Base-by-base conservation (phyloP, 2,113 vertebrate species). In the Onychorhynchus coronatus region DNA sequence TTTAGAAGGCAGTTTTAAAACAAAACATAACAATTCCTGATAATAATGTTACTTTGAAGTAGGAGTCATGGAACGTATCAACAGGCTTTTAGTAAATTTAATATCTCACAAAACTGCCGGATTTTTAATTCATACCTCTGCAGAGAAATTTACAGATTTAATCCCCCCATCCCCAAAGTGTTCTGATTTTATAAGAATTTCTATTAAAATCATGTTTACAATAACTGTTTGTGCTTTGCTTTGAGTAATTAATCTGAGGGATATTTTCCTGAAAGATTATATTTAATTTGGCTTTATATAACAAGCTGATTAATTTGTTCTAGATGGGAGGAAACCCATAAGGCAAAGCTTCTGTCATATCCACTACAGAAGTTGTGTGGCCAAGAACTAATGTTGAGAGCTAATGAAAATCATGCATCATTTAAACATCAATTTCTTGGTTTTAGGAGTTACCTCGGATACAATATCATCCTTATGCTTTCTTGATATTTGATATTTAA, bases 121-220 rank as follows among this genome's bases (percentile, higher is more conserved):
- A 58, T 79, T 72, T 82, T 72, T 6, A 66, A 46, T 62, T 94
- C 14, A 3, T 86, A n/a, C 2, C 11, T 68, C 15, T 49, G 28
- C 66, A 23, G 13, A 77, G 28, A 83, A 85, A 61, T 33, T 35
- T 49, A 19, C 31, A 41, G 19, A 18, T 93, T 88, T 66, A 83
- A 66, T 80, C 25, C 14, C 27, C 3, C 12, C 9, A n/a, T 83
- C 33, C 1, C 0, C 0, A 11, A 77, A 77, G 16, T 31, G 16
- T 6, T 88, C n/a, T 5, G 18, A 0, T 70, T 80, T 66, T 31
- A 3, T 47, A 68, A 76, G 61, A 50, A 75, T 27, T 68, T 72
- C 11, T 35, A 25, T 91, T 88, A 37, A 90, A 90, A 53, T 66
- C 3, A 11, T 22, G 3, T 0, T 5, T 90, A 25, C 50, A 46